Evolutionary conservation across 2,888 invertebrate genomes (phyloP).

Genomic region (Agriopis leucophaearia): DNA sequence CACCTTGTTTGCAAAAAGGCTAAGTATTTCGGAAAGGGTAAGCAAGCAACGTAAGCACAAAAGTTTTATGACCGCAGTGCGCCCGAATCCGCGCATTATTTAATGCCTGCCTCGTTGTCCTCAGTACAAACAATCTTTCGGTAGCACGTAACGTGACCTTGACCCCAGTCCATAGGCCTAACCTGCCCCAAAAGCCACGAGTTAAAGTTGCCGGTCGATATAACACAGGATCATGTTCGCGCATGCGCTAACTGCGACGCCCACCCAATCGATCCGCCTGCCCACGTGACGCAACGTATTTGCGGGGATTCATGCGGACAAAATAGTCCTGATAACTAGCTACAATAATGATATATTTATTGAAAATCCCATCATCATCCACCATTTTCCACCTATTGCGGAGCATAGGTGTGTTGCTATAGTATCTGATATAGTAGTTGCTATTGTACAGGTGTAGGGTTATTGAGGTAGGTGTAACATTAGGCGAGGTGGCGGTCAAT

Average conservation of each 20-base stretch:
- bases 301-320: constrained; percentile 82
- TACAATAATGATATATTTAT: constrained; percentile 42
- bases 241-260: constrained; percentile 73
- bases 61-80: constrained; percentile 26
- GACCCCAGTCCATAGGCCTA: constrained; percentile 85
- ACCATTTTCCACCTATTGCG: neutral
- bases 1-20: neutral
- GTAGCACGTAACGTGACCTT: constrained; percentile 81
- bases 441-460: too few relatives aligned
- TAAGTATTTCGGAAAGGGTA: constrained; percentile 12
- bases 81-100: constrained; percentile 35
- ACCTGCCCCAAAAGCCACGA: constrained; percentile 85
- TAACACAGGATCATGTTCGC: constrained; percentile 71
- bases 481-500: too few relatives aligned
- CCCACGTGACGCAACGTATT: constrained; percentile 85
- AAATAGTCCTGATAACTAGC: constrained; percentile 55
- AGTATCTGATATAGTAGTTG: too few relatives aligned
- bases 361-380: constrained; percentile 7
- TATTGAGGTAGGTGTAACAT: too few relatives aligned
- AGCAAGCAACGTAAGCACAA: constrained; percentile 9
- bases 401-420: neutral
- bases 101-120: constrained; percentile 41
- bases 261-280: constrained; percentile 79
- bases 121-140: constrained; percentile 54
- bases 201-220: constrained; percentile 82